Evolutionary conservation across 1,140 invertebrate genomes (phyloP).

Genomic region (Dreissena rostriformis): DNA sequence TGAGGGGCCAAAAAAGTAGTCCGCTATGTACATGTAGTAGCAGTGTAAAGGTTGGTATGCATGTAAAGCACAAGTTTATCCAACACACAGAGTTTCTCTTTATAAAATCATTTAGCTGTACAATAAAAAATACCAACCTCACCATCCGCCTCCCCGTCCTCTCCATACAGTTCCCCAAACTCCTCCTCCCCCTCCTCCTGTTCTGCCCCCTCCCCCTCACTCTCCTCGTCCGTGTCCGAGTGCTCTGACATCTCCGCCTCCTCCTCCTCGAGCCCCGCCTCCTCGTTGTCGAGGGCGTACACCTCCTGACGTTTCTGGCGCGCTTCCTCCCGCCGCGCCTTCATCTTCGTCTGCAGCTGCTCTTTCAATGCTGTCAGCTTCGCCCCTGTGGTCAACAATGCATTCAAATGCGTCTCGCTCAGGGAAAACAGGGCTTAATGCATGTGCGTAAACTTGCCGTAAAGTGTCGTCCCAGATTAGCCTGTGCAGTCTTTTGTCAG

Average conservation of each 20-base stretch:
- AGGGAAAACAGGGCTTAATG: too few relatives aligned
- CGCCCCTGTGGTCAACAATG: constrained; percentile 59
- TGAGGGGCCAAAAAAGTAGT: too few relatives aligned
- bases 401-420: too few relatives aligned
- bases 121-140: background rate
- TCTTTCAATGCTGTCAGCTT: constrained; percentile 70
- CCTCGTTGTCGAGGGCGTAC: constrained; percentile 73
- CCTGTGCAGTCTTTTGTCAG: too few relatives aligned
- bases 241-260: constrained; percentile 71
- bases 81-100: too few relatives aligned
- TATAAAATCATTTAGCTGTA: too few relatives aligned
- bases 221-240: constrained; percentile 67
- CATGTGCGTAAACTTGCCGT: too few relatives aligned
- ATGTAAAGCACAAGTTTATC: background rate
- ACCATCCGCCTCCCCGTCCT: constrained; percentile 3
- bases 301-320: constrained; percentile 69
- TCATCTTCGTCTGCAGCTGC: constrained; percentile 67
- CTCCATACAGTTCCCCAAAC: constrained; percentile 60
- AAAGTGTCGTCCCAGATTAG: too few relatives aligned
- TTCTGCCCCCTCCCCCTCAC: constrained; percentile 54
- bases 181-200: constrained; percentile 66
- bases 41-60: too few relatives aligned
- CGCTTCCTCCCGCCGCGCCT: constrained; percentile 65
- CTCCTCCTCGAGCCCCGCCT: constrained; percentile 60
- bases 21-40: too few relatives aligned